Evolutionary conservation across 2,113 vertebrate genomes (phyloP).

Genomic region (Prionailurus bengalensis): DNA sequence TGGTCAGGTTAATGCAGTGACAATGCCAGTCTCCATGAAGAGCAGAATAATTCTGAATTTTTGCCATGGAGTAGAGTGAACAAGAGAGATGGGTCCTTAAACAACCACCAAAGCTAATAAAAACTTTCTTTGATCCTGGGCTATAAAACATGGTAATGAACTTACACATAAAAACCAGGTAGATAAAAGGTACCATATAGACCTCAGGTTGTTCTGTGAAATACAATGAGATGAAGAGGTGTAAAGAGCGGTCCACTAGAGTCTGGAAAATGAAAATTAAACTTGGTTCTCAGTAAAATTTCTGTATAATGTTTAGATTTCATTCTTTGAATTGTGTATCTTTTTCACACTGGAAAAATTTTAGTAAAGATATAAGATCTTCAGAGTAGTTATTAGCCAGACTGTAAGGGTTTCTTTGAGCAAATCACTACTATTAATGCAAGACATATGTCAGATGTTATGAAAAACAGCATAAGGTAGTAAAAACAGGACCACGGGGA

Average conservation of each 20-base stretch:
- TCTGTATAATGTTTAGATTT: constrained; percentile 2
- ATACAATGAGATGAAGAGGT: background rate
- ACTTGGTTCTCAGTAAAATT: background rate
- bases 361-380: background rate
- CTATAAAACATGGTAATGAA: background rate
- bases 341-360: constrained; percentile 14
- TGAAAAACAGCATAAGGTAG: background rate
- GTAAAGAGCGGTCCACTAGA: background rate
- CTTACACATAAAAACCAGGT: background rate
- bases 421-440: background rate
- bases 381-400: background rate
- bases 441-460: background rate
- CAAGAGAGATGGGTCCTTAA: background rate
- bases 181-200: background rate
- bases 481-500: background rate
- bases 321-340: background rate
- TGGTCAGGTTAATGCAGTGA: background rate
- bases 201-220: background rate
- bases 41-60: background rate
- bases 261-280: background rate
- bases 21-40: background rate
- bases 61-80: background rate
- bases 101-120: background rate
- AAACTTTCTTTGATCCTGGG: background rate
- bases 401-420: background rate